A percentile compares a stretch with the other conserved stretches of the same genome.
These are phyloP conservation scores for Sphyrna mokarran DNA, from an alignment of 2,113 vertebrate species.

Conservation along the genomic window DNA sequence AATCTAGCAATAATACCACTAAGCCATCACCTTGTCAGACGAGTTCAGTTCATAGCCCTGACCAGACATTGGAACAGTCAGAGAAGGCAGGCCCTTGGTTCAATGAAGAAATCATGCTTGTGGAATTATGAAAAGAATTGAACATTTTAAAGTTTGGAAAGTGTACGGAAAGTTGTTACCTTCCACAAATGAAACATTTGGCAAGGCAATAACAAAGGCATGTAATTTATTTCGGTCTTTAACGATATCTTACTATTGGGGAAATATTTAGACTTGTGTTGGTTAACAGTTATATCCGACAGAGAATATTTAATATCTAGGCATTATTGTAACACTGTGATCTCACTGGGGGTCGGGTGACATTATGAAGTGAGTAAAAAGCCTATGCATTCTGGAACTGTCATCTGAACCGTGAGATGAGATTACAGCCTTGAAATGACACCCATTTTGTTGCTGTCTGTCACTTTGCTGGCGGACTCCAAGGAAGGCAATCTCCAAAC, in stretches of 20 bases:
- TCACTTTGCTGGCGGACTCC: background rate
- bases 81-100: too few relatives aligned
- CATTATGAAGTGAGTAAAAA: slow-evolving; percentile 16
- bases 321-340: background rate
- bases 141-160: background rate
- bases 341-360: background rate
- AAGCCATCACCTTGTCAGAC: background rate
- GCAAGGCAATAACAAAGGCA: background rate
- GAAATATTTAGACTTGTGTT: background rate
- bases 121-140: background rate
- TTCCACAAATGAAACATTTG: background rate
- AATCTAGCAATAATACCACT: too few relatives aligned
- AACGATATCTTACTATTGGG: background rate
- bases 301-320: background rate
- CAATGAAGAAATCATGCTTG: background rate
- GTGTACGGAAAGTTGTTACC: background rate
- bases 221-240: background rate
- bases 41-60: background rate
- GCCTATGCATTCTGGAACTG: slow-evolving; percentile 15
- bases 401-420: slow-evolving; percentile 21
- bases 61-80: too few relatives aligned
- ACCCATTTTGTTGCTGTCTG: slow-evolving; percentile 18
- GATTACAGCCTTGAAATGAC: slow-evolving; percentile 30
- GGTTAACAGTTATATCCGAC: background rate
- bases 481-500: background rate